A percentile compares a stretch with the other conserved stretches of the same genome.
phyloP scores from a whole-genome alignment of 2,113 vertebrate genomes.

The Seriola rivoliana region DNA sequence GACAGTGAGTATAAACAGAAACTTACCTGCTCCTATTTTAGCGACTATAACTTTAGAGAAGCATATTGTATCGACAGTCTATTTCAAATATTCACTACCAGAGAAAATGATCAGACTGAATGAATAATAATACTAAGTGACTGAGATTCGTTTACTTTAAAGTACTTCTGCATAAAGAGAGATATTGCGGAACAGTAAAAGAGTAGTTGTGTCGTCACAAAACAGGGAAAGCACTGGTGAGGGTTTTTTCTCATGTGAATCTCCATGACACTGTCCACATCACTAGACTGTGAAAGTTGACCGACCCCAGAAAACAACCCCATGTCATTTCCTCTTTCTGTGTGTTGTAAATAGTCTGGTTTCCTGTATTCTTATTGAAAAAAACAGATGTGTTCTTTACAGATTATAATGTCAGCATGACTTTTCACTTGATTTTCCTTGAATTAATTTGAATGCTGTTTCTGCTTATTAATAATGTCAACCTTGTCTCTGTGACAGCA shows the following conservation, averaged over 20 bases:
- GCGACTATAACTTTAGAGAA: not conserved
- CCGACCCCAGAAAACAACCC: not conserved
- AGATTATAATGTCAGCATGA: not conserved
- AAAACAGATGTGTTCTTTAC: not conserved
- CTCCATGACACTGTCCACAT: slow-evolving; percentile 23
- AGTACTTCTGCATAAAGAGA: slow-evolving; percentile 17
- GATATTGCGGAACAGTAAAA: slow-evolving; percentile 58
- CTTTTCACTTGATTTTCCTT: slow-evolving; percentile 10
- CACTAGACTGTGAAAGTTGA: slow-evolving; percentile 16
- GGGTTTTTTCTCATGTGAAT: slow-evolving; percentile 35
- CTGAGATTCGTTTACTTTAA: not conserved
- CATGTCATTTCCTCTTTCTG: slow-evolving; percentile 45
- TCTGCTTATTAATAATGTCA: not conserved
- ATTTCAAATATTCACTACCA: not conserved
- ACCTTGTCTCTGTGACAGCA: slow-evolving; percentile 43
- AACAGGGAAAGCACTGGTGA: slow-evolving; percentile 49
- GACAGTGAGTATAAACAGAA: slow-evolving; percentile 70
- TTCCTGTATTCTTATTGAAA: slow-evolving; percentile 12
- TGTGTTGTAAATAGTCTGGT: not conserved
- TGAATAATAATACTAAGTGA: too few relatives aligned
- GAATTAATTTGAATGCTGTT: not conserved
- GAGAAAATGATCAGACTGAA: not conserved
- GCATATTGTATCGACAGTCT: not conserved
- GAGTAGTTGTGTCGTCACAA: slow-evolving; percentile 34
- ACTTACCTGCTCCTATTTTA: not conserved